Conservation (phyloP, 2,113 vertebrate genomes). For the Passer montanus region DNA sequence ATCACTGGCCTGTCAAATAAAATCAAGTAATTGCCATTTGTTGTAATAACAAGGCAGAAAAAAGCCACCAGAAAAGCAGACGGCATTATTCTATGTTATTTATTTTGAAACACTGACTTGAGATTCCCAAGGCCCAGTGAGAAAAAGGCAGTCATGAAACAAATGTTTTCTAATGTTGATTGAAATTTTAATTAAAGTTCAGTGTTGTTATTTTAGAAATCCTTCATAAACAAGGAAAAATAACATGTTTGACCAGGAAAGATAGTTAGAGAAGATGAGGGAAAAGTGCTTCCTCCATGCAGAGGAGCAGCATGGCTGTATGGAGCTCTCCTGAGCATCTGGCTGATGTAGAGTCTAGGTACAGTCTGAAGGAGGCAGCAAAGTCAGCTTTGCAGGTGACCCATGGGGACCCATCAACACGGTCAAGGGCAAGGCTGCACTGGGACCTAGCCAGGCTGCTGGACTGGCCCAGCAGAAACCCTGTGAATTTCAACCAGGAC, state of each 20-base stretch:
- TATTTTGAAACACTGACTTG: not conserved
- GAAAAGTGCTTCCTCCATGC: not conserved
- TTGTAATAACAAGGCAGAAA: not conserved
- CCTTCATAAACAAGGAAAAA: not conserved
- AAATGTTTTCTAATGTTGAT: not conserved
- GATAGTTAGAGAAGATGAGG: not conserved
- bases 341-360: not conserved
- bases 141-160: not conserved
- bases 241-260: not conserved
- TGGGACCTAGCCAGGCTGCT: not conserved
- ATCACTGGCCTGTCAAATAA: not conserved
- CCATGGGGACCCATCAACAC: not conserved
- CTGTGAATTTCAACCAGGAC: not conserved
- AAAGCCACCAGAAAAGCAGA: not conserved
- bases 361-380: not conserved
- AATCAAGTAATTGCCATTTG: not conserved
- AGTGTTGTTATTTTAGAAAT: not conserved
- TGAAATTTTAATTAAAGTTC: not conserved
- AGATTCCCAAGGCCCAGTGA: not conserved
- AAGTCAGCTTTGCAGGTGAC: not conserved
- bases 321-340: not conserved
- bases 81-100: not conserved
- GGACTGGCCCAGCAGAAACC: not conserved
- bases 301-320: not conserved
- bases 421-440: not conserved